phyloP scores from a whole-genome alignment of 2,797 vertebrate genomes.

The Pelobates cultripes region DNA sequence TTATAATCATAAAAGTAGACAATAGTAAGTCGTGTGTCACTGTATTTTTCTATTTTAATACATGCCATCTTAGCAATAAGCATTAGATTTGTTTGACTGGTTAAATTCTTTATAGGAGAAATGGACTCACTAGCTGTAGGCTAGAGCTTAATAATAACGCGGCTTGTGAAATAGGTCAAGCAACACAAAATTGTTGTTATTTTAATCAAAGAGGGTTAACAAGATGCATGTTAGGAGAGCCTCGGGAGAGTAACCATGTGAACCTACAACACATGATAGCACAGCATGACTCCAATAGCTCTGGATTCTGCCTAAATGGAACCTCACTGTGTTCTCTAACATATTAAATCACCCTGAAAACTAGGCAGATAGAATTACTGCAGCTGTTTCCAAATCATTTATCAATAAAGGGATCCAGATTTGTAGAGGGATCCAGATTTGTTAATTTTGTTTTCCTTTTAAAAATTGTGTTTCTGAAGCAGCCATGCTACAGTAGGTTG shows the following conservation, averaged over 20 bases:
- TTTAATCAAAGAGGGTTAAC: conserved; percentile 69
- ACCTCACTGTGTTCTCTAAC: conserved; percentile 69
- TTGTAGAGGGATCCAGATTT: too few species aligned
- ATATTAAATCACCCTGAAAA: conserved; percentile 66
- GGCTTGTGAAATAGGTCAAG: conserved; percentile 70
- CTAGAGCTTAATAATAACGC: conserved; percentile 21
- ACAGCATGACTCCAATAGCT: conserved; percentile 69
- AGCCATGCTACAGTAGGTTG: too few species aligned
- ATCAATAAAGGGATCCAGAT: neutral
- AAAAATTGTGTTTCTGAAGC: too few species aligned
- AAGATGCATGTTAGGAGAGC: conserved; percentile 67
- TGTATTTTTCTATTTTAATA: neutral
- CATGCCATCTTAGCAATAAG: neutral
- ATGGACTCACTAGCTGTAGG: neutral
- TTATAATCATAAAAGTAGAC: too few species aligned
- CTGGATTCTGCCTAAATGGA: conserved; percentile 68
- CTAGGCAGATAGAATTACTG: conserved; percentile 64
- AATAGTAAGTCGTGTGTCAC: too few species aligned
- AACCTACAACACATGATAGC: conserved; percentile 63
- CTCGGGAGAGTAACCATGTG: conserved; percentile 68
- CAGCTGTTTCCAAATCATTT: conserved; percentile 18
- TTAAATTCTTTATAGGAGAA: neutral
- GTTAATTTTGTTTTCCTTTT: too few species aligned
- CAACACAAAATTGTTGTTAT: conserved; percentile 62
- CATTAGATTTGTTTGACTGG: neutral